A percentile compares a stretch with the other conserved stretches of the same genome.
Conservation (phyloP, 2,888 invertebrate genomes). For the Heliconius ismenius region DNA sequence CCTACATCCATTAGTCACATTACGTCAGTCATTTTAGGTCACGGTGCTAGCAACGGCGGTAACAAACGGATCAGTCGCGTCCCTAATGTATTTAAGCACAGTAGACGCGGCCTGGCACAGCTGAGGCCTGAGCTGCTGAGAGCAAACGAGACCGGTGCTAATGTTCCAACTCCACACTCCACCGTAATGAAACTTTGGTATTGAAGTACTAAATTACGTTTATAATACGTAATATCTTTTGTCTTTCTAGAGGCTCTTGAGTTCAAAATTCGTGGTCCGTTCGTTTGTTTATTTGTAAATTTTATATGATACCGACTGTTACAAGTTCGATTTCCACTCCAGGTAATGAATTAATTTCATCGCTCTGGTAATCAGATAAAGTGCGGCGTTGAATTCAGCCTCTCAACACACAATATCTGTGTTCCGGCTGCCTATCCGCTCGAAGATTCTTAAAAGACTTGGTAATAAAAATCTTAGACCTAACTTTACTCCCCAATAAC, state of each 20-base stretch:
- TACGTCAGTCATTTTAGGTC: slow-evolving; percentile 8
- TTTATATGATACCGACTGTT: background rate
- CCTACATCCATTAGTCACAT: background rate
- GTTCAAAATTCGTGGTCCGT: too few relatives aligned
- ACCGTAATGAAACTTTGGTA: slow-evolving; percentile 5
- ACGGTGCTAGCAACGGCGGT: background rate
- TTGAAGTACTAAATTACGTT: slow-evolving; percentile 7
- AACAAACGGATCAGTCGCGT: slow-evolving; percentile 10
- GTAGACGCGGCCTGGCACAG: background rate
- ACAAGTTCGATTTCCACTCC: too few relatives aligned
- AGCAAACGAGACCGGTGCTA: slow-evolving; percentile 14
- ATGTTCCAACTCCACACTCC: slow-evolving; percentile 15
- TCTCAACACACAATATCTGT: too few relatives aligned
- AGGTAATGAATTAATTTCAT: too few relatives aligned
- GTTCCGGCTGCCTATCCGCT: too few relatives aligned
- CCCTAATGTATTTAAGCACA: slow-evolving; percentile 6
- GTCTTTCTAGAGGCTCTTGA: background rate
- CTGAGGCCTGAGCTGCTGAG: background rate
- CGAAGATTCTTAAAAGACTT: too few relatives aligned
- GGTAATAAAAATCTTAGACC: too few relatives aligned
- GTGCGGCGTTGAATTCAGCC: too few relatives aligned
- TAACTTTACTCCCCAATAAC: background rate
- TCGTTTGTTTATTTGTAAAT: background rate
- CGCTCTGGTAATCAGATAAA: too few relatives aligned
- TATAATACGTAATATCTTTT: background rate